These are phyloP conservation scores for Heliconius sara DNA, from an alignment of 2,888 invertebrate species.

Conservation along the genomic window DNA sequence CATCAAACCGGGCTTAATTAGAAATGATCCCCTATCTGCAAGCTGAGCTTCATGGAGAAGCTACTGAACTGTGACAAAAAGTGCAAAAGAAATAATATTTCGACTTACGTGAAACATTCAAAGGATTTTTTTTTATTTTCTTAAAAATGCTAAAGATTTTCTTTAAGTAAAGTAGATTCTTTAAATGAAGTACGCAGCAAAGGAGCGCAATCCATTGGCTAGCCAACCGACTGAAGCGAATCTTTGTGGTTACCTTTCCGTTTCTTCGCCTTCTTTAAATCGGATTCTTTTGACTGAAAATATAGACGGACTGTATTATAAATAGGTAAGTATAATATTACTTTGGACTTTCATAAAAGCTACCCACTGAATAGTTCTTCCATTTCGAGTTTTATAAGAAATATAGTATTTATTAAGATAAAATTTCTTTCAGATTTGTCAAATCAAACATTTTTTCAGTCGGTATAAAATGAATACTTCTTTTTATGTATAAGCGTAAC, in stretches of 20 bases:
- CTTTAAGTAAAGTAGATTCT: constrained; percentile 38
- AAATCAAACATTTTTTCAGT: not conserved
- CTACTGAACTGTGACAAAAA: constrained; percentile 23
- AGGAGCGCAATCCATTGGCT: constrained; percentile 50
- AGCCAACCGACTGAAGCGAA: constrained; percentile 53
- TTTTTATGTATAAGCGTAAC: not conserved
- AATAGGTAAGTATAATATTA: constrained; percentile 38
- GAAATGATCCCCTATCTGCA: not conserved
- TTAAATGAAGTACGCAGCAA: constrained; percentile 46
- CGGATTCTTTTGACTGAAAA: constrained; percentile 52
- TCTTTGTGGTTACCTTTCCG: constrained; percentile 56
- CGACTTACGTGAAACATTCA: constrained; percentile 23
- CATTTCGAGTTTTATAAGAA: constrained; percentile 18
- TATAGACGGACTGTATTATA: constrained; percentile 46
- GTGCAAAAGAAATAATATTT: constrained; percentile 12
- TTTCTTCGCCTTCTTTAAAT: constrained; percentile 54
- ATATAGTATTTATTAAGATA: constrained; percentile 8
- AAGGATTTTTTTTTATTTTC: constrained; percentile 27
- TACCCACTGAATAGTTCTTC: constrained; percentile 27
- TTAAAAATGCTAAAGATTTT: constrained; percentile 33
- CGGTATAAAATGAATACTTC: not conserved
- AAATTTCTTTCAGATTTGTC: not conserved
- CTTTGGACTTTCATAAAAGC: constrained; percentile 32
- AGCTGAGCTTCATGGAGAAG: not conserved
- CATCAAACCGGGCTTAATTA: constrained; percentile 25